Evolutionary conservation across 2,113 vertebrate species (phyloP).

Genomic region (Paedocypris sp.): DNA sequence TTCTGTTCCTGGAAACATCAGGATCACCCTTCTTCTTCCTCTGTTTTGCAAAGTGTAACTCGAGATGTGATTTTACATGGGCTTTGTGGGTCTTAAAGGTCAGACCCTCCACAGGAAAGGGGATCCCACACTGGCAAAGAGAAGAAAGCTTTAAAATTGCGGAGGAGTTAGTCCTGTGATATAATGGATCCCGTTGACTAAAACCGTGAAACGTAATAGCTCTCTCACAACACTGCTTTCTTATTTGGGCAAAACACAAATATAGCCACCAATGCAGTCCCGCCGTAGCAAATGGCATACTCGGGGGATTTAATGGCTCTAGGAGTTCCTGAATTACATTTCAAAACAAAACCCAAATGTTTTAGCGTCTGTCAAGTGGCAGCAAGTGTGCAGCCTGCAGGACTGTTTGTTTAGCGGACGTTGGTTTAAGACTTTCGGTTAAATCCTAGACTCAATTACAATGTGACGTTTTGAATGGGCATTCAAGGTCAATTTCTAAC

Average conservation of each 20-base stretch:
- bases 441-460: background rate
- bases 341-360: conserved; percentile 15
- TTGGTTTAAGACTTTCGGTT: background rate
- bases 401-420: background rate
- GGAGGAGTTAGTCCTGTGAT: conserved; percentile 43
- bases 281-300: conserved; percentile 18
- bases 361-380: conserved; percentile 11
- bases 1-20: no score
- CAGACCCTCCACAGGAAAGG: conserved; percentile 41
- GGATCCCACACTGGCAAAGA: conserved; percentile 31
- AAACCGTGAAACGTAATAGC: conserved; percentile 52
- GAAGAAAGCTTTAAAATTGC: conserved; percentile 40
- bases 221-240: conserved; percentile 42
- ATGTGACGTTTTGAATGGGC: no score
- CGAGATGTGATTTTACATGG: conserved; percentile 30
- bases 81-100: conserved; percentile 42
- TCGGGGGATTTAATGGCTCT: conserved; percentile 23
- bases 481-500: no score
- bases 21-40: background rate
- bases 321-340: conserved; percentile 20
- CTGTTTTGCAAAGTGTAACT: background rate
- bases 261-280: conserved; percentile 42
- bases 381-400: background rate
- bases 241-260: conserved; percentile 58
- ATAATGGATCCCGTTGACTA: conserved; percentile 39